A percentile compares a stretch with the other conserved stretches of the same genome.
phyloP scores from a whole-genome alignment of 2,113 vertebrate species.

The Pseudopodoces humilis region DNA sequence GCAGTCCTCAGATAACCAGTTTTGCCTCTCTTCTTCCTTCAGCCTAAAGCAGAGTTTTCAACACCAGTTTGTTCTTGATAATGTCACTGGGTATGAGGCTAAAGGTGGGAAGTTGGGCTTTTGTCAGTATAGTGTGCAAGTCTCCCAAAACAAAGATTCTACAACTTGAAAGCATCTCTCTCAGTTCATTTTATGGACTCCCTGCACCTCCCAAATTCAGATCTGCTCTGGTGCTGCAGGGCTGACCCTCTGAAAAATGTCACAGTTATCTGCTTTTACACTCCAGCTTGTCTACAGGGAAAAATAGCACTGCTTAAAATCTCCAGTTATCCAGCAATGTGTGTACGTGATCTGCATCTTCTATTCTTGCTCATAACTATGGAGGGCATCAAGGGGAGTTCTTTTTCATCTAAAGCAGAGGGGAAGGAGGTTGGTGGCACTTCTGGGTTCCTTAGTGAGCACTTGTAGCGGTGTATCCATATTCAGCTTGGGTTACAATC shows the following conservation, averaged over 20 bases:
- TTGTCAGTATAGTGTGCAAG: fast-evolving
- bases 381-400: neutral
- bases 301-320: neutral
- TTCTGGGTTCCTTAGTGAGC: neutral
- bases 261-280: neutral
- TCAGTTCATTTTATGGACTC: neutral
- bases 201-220: neutral
- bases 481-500: neutral
- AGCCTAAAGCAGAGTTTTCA: neutral
- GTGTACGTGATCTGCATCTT: neutral
- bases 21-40: neutral
- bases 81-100: neutral
- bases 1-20: neutral
- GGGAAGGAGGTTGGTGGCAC: neutral
- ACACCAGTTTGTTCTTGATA: neutral
- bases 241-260: constrained; percentile 25
- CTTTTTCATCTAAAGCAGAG: neutral
- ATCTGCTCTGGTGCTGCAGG: neutral
- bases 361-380: neutral
- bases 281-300: neutral
- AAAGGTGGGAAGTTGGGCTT: neutral
- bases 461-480: neutral
- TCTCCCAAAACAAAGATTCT: neutral
- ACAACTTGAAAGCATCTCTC: neutral
- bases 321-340: neutral